Evolutionary conservation across 2,797 vertebrate species (phyloP).

Genomic region (Chelon labrosus): DNA sequence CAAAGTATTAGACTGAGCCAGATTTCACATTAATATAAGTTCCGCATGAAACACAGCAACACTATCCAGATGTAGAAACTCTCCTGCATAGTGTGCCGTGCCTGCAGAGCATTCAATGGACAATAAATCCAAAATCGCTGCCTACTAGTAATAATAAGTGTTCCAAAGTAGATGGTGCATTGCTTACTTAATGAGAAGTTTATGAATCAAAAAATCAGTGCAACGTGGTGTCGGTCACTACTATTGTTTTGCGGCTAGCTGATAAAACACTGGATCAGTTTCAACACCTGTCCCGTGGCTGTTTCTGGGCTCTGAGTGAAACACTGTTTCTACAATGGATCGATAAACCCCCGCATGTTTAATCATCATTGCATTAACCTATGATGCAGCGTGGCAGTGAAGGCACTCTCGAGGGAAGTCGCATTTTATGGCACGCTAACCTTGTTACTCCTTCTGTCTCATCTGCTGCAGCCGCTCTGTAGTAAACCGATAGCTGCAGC

Average conservation of each 20-base stretch:
- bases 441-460: slow-evolving; percentile 35
- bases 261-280: neutral
- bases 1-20: too few relatives aligned
- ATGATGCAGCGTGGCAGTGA: slow-evolving; percentile 24
- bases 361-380: slow-evolving; percentile 54
- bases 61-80: too few relatives aligned
- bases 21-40: too few relatives aligned
- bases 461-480: slow-evolving; percentile 38
- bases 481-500: slow-evolving; percentile 47
- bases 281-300: slow-evolving; percentile 11
- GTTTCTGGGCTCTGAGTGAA: slow-evolving; percentile 17
- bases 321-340: slow-evolving; percentile 36
- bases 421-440: slow-evolving; percentile 50
- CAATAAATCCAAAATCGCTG: too few relatives aligned
- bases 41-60: too few relatives aligned
- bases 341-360: slow-evolving; percentile 49
- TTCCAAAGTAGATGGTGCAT: neutral
- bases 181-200: neutral
- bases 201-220: neutral
- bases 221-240: neutral
- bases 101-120: too few relatives aligned
- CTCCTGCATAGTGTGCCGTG: too few relatives aligned
- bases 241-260: neutral
- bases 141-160: too few relatives aligned
- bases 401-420: slow-evolving; percentile 30